Evolutionary conservation across 2,797 vertebrate genomes (phyloP), one percentile per base, ranked within the genome.

Genomic region (Enoplosus armatus): DNA sequence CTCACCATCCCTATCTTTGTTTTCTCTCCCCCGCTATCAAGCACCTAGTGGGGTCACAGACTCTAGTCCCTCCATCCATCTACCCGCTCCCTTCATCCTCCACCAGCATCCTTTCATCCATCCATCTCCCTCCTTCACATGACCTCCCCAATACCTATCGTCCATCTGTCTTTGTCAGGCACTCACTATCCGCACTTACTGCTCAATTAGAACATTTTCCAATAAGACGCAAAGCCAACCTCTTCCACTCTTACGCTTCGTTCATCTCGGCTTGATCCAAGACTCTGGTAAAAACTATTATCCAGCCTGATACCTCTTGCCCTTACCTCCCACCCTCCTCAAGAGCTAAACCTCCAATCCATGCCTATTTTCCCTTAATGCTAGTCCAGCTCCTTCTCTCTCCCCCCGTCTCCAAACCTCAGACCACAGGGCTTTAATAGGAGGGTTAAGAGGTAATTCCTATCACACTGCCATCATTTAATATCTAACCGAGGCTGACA

Each of bases 391-490:
- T 85, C 79, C 84, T 72, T 83, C 80, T 78, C 85, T 87, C 83
- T 87, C 82, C 81, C 60, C 75, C 86, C 65, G 61, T 84, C 86
- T 89, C 89, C 79, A 90, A 89, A 90, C 90, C 93, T 93, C 91
- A 94, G 88, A 93, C 93, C 93, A 48, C 93, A 91, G 85, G 63
- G 85, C 91, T 94, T 93, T 94, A 93, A 93, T 91, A 76, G 89
- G 89, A 88, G 92, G 92, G 91, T 93, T 95, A 92, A 85, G 89
- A 94, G 89, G 91, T 93, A 87, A 91, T 93, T 95, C 91, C 91
- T 92, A 93, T 95, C 91, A 90, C 87, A 89, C 93, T 91, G 91
- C 90, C 91, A 90, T 92, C 92, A 91, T 93, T 93, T 93, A 90
- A 89, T 91, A 91, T 85, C 77, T 92, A 94, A 93, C 86, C 85